Conservation (phyloP, 1,140 invertebrate species). For the Dreissena polymorpha region DNA sequence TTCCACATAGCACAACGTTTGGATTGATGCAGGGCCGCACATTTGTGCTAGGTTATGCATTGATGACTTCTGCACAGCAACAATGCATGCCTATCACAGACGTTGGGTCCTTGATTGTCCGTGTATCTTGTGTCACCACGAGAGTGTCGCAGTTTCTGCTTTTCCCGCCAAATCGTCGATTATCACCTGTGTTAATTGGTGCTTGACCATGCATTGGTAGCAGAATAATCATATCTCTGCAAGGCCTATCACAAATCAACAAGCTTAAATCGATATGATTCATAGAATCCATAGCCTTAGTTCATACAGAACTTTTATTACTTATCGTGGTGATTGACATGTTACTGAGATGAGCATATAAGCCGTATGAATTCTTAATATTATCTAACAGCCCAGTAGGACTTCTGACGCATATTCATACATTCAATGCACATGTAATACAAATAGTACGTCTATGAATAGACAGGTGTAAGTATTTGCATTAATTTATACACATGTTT, state of each 20-base stretch:
- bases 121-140: not conserved
- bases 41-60: constrained; percentile 24
- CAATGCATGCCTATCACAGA: constrained; percentile 36
- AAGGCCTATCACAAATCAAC: constrained; percentile 20
- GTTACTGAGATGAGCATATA: too few relatives aligned
- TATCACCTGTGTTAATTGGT: not conserved
- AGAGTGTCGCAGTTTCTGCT: not conserved
- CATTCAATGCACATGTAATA: too few relatives aligned
- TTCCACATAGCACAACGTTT: not conserved
- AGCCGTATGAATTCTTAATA: too few relatives aligned
- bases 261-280: too few relatives aligned
- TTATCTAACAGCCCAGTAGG: too few relatives aligned
- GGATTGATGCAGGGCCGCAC: not conserved
- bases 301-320: too few relatives aligned
- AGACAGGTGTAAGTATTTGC: too few relatives aligned
- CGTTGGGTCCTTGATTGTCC: not conserved
- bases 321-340: too few relatives aligned
- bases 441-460: too few relatives aligned
- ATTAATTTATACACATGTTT: too few relatives aligned
- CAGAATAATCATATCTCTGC: not conserved
- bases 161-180: not conserved
- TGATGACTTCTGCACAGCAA: constrained; percentile 4
- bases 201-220: constrained; percentile 23
- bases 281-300: too few relatives aligned
- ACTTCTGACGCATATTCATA: too few relatives aligned